Evolutionary conservation across 2,113 vertebrate genomes (phyloP).

Genomic region (Phoenicopterus ruber): DNA sequence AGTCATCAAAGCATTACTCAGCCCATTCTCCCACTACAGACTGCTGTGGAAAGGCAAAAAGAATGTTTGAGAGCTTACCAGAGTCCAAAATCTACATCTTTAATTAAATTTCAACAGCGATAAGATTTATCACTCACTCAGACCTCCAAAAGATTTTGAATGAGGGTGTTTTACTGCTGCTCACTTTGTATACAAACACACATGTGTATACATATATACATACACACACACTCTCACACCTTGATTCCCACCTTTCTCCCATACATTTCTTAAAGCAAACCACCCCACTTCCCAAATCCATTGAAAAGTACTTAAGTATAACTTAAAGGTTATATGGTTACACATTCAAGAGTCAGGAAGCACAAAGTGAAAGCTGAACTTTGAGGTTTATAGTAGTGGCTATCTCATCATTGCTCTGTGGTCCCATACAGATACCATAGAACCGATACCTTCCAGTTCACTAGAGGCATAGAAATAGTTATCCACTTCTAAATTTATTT

Average conservation of each 20-base stretch:
- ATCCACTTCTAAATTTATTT: neutral
- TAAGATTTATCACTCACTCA: neutral
- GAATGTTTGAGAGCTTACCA: neutral
- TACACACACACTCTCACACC: neutral
- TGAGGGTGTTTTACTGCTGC: neutral
- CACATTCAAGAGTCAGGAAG: neutral
- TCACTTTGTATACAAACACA: neutral
- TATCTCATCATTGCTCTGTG: neutral
- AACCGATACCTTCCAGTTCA: neutral
- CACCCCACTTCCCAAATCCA: neutral
- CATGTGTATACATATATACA: fast-evolving
- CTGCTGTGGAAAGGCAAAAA: neutral
- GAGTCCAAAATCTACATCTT: neutral
- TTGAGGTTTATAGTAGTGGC: neutral
- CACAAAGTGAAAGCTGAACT: neutral
- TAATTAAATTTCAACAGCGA: neutral
- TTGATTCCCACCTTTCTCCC: neutral
- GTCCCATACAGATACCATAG: neutral
- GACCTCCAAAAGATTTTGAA: neutral
- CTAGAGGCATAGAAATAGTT: neutral
- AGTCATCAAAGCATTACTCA: neutral
- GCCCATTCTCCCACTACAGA: neutral
- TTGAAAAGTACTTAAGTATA: neutral
- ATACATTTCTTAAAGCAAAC: neutral
- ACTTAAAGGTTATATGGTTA: neutral